These are phyloP conservation scores for Drosophila incognita DNA, from an alignment of 2,888 invertebrate species.

Conservation along the genomic window DNA sequence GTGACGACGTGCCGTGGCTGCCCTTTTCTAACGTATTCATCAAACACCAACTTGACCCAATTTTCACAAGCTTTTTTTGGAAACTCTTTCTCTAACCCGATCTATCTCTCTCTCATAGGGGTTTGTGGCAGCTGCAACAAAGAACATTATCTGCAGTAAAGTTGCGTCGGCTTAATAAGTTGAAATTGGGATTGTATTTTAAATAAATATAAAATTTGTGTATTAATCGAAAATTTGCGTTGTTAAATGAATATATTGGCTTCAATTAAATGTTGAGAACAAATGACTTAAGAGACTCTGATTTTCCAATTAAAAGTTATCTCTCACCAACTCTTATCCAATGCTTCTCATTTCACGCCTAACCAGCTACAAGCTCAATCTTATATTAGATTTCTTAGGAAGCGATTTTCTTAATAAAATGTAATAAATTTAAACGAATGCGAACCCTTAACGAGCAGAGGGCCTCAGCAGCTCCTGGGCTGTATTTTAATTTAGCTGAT, in stretches of 20 bases:
- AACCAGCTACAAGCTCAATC: not conserved
- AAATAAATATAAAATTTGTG: not conserved
- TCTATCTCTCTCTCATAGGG: not conserved
- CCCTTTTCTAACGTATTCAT: conserved; percentile 34
- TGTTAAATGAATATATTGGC: not conserved
- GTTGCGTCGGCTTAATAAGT: not conserved
- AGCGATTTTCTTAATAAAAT: too few species aligned
- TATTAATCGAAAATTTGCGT: not conserved
- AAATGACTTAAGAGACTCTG: not conserved
- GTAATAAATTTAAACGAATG: too few species aligned
- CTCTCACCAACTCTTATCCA: not conserved
- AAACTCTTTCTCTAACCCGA: not conserved
- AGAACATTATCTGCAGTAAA: not conserved
- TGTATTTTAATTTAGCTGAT: not conserved
- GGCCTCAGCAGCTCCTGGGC: not conserved
- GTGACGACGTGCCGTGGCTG: conserved; percentile 14
- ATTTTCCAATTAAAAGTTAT: not conserved
- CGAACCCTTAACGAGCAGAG: not conserved
- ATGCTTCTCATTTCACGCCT: not conserved
- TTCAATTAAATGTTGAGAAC: not conserved
- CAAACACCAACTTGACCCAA: conserved; percentile 58
- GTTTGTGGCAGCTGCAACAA: not conserved
- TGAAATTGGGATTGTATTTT: not conserved
- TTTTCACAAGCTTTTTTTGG: conserved; percentile 24
- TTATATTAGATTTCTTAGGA: not conserved